Evolutionary conservation across 2,888 invertebrate genomes (phyloP).

Genomic region (Prostheceraeus crozeri): DNA sequence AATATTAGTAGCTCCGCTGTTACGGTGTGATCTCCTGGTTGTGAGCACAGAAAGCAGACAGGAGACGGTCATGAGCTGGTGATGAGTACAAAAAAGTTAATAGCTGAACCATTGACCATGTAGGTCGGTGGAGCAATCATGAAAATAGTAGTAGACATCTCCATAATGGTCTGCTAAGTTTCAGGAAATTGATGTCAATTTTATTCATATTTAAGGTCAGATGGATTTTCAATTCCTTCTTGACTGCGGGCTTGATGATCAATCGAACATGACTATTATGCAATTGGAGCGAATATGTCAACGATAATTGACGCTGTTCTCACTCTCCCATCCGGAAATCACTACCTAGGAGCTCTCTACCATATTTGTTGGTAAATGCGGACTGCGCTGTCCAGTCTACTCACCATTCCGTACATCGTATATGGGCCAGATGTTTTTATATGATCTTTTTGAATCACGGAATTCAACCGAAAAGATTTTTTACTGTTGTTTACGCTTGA

Average conservation of each 20-base stretch:
- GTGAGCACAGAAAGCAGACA: too few relatives aligned
- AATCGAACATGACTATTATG: constrained; percentile 78
- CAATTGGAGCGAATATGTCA: constrained; percentile 81
- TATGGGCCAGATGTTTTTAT: constrained; percentile 99
- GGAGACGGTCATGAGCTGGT: too few relatives aligned
- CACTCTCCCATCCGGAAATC: constrained; percentile 84
- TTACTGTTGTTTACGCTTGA: constrained; percentile 84
- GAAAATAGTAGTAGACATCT: too few relatives aligned
- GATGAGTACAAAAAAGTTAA: too few relatives aligned
- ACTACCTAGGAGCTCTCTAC: constrained; percentile 89
- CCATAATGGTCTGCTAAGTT: too few relatives aligned
- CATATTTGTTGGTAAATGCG: constrained; percentile 85
- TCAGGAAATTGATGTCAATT: background rate
- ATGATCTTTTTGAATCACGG: constrained; percentile 72
- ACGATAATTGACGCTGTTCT: constrained; percentile 89
- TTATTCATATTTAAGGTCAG: constrained; percentile 61
- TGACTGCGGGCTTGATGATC: constrained; percentile 98
- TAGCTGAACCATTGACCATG: too few relatives aligned
- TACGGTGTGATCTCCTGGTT: too few relatives aligned
- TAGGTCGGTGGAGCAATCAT: too few relatives aligned
- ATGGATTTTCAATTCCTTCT: constrained; percentile 87
- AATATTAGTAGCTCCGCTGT: too few relatives aligned
- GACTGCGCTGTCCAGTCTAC: constrained; percentile 88
- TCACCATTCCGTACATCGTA: constrained; percentile 95
- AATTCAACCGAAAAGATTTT: constrained; percentile 87